Evolutionary conservation across 2,797 vertebrate species (phyloP).

Genomic region (Linurgus olivaceus): DNA sequence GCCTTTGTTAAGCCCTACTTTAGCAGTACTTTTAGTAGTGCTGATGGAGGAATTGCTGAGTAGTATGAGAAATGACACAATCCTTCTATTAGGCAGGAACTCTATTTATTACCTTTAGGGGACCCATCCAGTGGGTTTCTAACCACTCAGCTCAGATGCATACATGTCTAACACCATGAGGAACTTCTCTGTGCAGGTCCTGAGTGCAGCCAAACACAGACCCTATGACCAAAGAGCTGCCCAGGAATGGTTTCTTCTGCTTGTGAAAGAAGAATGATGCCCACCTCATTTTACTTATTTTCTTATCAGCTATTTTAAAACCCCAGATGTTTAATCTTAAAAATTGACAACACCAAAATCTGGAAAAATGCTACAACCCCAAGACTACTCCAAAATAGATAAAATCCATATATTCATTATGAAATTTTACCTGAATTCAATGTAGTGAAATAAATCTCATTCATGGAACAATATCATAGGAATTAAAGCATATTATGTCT

Average conservation of each 20-base stretch:
- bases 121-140: not conserved
- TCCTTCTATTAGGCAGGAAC: not conserved
- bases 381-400: not conserved
- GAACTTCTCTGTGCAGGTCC: not conserved
- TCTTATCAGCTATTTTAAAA: not conserved
- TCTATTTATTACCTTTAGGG: not conserved
- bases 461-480: not conserved
- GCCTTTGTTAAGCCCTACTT: not conserved
- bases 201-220: not conserved
- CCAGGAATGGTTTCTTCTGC: not conserved
- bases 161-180: not conserved
- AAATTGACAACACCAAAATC: not conserved
- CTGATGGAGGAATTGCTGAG: not conserved
- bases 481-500: not conserved
- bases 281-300: not conserved
- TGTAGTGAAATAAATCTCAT: not conserved
- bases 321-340: not conserved
- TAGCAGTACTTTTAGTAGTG: not conserved
- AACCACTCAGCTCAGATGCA: not conserved
- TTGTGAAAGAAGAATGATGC: not conserved
- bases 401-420: not conserved
- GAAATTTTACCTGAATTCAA: not conserved
- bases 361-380: not conserved
- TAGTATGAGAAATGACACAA: not conserved
- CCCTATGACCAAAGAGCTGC: not conserved